These are phyloP conservation scores for Camponotus fellah DNA, from an alignment of 2,888 invertebrate genomes.

Conservation along the genomic window DNA sequence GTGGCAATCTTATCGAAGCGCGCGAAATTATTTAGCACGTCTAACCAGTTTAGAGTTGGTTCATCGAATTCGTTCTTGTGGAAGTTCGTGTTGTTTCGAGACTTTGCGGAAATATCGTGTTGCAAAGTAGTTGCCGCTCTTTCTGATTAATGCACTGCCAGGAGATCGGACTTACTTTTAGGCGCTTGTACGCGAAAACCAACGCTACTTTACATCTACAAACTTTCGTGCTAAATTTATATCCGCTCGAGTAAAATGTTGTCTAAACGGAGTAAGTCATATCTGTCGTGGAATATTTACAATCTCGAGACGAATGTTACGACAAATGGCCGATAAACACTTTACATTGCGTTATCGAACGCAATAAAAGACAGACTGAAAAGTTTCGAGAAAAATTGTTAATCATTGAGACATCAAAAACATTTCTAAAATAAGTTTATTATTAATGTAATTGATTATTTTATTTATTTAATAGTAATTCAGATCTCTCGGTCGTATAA, in stretches of 20 bases:
- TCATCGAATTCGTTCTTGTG: slow-evolving; percentile 53
- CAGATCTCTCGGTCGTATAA: not conserved
- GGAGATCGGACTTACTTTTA: slow-evolving; percentile 8
- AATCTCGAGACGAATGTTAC: not conserved
- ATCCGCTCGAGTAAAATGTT: slow-evolving; percentile 5
- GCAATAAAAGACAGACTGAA: not conserved
- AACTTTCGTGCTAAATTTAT: slow-evolving; percentile 26
- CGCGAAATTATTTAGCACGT: slow-evolving; percentile 59
- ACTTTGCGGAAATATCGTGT: slow-evolving; percentile 45
- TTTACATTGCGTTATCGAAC: not conserved
- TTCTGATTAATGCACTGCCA: slow-evolving; percentile 71
- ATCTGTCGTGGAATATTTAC: slow-evolving; percentile 14
- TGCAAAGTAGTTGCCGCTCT: slow-evolving; percentile 60
- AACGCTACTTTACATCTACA: slow-evolving; percentile 11
- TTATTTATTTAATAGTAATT: not conserved
- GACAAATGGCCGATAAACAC: slow-evolving; percentile 24
- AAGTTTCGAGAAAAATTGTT: not conserved
- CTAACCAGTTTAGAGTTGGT: slow-evolving; percentile 51
- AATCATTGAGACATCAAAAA: not conserved
- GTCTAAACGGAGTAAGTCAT: not conserved
- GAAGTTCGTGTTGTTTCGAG: slow-evolving; percentile 38
- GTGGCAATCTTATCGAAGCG: slow-evolving; percentile 37
- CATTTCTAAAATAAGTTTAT: not conserved
- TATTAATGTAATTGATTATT: not conserved
- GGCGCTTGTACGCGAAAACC: slow-evolving; percentile 9